Evolutionary conservation across 2,888 invertebrate species (phyloP).

Genomic region (Agriopis leucophaearia): DNA sequence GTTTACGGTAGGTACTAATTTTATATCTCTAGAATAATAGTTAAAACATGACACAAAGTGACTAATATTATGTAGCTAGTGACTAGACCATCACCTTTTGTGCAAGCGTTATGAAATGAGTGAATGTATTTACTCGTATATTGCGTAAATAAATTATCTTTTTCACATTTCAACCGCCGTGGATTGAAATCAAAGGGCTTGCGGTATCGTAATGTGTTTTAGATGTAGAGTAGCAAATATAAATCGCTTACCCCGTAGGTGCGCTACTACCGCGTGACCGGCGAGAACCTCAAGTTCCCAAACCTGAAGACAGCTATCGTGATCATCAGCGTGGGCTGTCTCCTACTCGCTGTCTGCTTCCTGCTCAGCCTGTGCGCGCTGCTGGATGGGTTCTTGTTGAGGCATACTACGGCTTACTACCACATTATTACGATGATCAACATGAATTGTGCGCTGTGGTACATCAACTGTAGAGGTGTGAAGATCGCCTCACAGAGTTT

Average conservation of each 20-base stretch:
- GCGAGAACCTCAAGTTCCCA: slow-evolving; percentile 88
- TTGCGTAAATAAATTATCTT: too few relatives aligned
- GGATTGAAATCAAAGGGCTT: too few relatives aligned
- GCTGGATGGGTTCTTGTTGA: slow-evolving; percentile 88
- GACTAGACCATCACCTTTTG: too few relatives aligned
- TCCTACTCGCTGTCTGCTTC: slow-evolving; percentile 87
- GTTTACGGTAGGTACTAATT: too few relatives aligned
- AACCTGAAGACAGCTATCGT: slow-evolving; percentile 87
- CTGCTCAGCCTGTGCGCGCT: slow-evolving; percentile 87
- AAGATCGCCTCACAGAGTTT: slow-evolving; percentile 87
- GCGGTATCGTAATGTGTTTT: too few relatives aligned
- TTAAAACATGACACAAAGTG: too few relatives aligned
- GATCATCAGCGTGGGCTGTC: slow-evolving; percentile 87
- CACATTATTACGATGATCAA: slow-evolving; percentile 91
- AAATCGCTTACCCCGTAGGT: slow-evolving; percentile 64
- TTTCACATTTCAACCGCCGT: too few relatives aligned
- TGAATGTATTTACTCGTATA: too few relatives aligned
- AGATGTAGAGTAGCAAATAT: not conserved
- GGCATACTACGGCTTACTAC: slow-evolving; percentile 88
- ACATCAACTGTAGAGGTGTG: slow-evolving; percentile 89
- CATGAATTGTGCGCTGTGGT: slow-evolving; percentile 91
- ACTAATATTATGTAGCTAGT: too few relatives aligned
- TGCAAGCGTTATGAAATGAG: too few relatives aligned
- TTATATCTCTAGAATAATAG: too few relatives aligned
- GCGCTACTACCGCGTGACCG: slow-evolving; percentile 85